Evolutionary conservation across 2,113 vertebrate genomes (phyloP).

Genomic region (Zosterops japonicus): DNA sequence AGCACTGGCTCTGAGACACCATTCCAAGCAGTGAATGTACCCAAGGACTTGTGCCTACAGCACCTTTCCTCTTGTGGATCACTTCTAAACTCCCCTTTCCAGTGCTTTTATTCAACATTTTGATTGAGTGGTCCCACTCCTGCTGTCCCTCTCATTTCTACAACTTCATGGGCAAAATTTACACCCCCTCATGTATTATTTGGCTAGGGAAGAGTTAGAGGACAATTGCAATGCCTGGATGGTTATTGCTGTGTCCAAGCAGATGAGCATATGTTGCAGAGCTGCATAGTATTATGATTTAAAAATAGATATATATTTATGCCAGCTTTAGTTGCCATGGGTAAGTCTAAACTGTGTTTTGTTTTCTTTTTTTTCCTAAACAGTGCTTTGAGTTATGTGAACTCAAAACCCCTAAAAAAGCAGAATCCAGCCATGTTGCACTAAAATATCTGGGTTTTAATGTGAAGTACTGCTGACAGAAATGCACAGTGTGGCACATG

Average conservation of each 20-base stretch:
- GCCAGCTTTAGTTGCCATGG: not conserved
- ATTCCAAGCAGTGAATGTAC: not conserved
- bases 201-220: not conserved
- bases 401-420: not conserved
- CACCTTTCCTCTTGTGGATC: not conserved
- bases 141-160: not conserved
- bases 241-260: not conserved
- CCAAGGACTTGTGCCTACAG: not conserved
- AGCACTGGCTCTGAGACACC: not conserved
- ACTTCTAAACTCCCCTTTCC: not conserved
- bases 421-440: not conserved
- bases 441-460: not conserved
- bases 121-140: not conserved
- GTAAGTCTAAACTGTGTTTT: not conserved
- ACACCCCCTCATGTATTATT: not conserved
- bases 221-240: not conserved
- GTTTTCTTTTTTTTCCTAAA: not conserved
- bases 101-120: not conserved
- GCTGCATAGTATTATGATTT: not conserved
- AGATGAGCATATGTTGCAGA: not conserved
- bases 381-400: not conserved
- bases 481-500: not conserved
- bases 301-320: constrained; percentile 15
- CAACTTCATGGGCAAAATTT: fast-evolving
- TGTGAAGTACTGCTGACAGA: not conserved